Base-by-base conservation (phyloP, 1,140 invertebrate genomes). In the Drosophila auraria region DNA sequence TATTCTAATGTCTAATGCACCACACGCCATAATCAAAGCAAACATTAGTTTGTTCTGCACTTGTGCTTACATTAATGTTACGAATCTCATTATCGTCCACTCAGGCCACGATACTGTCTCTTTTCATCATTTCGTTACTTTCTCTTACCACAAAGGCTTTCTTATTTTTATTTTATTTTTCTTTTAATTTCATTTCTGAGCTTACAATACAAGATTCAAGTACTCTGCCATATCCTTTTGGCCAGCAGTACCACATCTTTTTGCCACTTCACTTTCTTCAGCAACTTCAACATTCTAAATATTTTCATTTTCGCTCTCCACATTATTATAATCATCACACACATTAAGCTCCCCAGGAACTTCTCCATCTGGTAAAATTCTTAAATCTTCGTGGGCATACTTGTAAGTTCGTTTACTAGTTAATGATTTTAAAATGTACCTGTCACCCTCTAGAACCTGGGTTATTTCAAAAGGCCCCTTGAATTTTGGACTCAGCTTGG, bases 1-100 rank as follows among this genome's bases (percentile, higher is more conserved):
- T n/a, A 33, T 54, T 54, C n/a, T 54, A 30, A 54, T 54, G 20
- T 54, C 4, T 33, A 72, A 63, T 63, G 57, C 44, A 7, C 33
- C 58, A 75, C 64, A 69, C 58, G 59, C 72, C 64, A 69, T 69
- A 58, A 75, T 75, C 64, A 75, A 75, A 75, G 59, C 54, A 57
- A 38, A 59, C 61, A 53, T 40, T 44, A 25, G 33, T 50, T 47
- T 57, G 72, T 53, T 75, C 47, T 75, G 64, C 72, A 69, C 53
- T 68, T 75, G 72, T 75, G 64, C 64, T 75, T 75, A 33, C 54
- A 30, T 64, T 51, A 42, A 42, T 42, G n/a, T 42, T 15, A 42
- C 40, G 14, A 42, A 42, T 42, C 5, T 42, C 40, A 42, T 42
- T 42, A 42, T 42, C 40, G 40, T 42, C 40, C 40, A 42, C 40